A percentile compares a stretch with the other conserved stretches of the same genome.
phyloP scores from a whole-genome alignment of 2,888 invertebrate genomes.

The Mythimna impura region DNA sequence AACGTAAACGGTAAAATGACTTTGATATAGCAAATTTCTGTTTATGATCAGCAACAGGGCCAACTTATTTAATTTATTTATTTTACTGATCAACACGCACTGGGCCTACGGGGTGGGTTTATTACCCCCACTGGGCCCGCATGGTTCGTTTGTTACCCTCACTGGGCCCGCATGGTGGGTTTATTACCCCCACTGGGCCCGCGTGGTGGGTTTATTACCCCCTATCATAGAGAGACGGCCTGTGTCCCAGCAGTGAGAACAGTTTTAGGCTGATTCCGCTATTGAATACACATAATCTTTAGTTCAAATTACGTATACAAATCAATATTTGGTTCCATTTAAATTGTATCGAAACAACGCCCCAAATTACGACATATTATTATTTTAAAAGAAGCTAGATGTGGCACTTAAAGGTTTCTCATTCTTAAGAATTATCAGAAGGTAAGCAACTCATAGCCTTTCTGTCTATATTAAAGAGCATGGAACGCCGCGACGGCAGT shows the following conservation, averaged over 20 bases:
- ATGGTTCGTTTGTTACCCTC: too few species aligned
- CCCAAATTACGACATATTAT: conserved; percentile 71
- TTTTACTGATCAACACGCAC: not conserved
- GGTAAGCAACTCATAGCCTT: conserved; percentile 76
- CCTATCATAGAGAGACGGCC: not conserved
- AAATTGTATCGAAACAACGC: conserved; percentile 72
- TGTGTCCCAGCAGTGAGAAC: not conserved
- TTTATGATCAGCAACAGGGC: not conserved
- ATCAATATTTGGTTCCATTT: conserved; percentile 33
- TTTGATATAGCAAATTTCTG: not conserved
- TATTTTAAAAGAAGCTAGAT: conserved; percentile 76
- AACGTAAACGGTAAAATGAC: too few species aligned
- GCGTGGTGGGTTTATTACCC: not conserved
- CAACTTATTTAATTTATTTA: not conserved
- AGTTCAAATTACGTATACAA: conserved; percentile 32
- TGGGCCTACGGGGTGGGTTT: not conserved
- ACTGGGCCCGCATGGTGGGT: too few species aligned
- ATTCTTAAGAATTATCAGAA: conserved; percentile 48
- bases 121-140: too few species aligned
- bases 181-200: too few species aligned
- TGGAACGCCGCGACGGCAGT: too few species aligned
- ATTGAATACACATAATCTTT: conserved; percentile 8
- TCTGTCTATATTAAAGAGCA: not conserved
- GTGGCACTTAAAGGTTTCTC: conserved; percentile 69
- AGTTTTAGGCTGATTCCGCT: not conserved